Conservation (phyloP, 2,113 vertebrate species). For the Pituophis catenifer region DNA sequence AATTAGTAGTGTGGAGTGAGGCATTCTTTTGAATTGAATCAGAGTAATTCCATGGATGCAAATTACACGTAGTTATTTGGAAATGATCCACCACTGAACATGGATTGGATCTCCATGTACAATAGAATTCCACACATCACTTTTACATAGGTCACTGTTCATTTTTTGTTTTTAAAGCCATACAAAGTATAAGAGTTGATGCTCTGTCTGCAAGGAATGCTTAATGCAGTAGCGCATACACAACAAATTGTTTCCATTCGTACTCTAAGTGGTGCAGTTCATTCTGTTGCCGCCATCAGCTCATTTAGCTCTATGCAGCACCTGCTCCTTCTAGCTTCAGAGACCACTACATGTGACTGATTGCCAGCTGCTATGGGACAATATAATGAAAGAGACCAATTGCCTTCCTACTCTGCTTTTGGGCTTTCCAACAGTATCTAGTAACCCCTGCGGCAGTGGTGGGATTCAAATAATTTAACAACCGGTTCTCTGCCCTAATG, state of each 20-base stretch:
- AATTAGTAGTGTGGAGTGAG: not conserved
- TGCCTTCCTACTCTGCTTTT: not conserved
- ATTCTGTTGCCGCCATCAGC: not conserved
- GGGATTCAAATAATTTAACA: no score
- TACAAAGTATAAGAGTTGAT: not conserved
- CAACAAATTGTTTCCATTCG: not conserved
- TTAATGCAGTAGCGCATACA: not conserved
- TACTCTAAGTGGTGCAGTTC: not conserved
- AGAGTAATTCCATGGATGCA: not conserved
- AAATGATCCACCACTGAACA: not conserved
- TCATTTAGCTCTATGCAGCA: not conserved
- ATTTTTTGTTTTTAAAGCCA: not conserved
- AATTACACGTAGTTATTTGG: not conserved
- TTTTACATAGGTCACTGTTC: not conserved
- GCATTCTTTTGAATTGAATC: not conserved
- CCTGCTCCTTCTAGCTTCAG: not conserved
- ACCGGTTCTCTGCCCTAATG: no score
- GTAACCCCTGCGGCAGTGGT: not conserved
- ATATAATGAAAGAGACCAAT: not conserved
- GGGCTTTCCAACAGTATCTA: not conserved
- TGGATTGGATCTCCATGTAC: not conserved
- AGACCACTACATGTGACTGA: not conserved
- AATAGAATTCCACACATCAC: not conserved
- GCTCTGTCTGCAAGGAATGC: not conserved
- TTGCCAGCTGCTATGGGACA: not conserved